Conservation (phyloP, 2,888 invertebrate species). For the Pyralis farinalis region DNA sequence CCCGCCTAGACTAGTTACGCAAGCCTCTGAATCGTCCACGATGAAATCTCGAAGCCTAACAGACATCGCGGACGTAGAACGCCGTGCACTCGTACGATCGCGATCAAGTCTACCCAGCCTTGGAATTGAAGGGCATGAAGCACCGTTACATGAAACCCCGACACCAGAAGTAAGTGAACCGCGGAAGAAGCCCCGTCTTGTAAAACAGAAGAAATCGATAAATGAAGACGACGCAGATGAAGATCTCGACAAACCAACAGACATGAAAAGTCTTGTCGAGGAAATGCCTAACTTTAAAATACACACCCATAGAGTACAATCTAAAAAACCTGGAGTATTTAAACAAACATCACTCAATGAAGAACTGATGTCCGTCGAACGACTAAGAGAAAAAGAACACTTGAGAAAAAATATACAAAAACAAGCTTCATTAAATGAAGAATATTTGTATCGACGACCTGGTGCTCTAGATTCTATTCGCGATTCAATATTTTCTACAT, state of each 20-base stretch:
- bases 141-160: conserved; percentile 41
- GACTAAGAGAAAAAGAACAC: conserved; percentile 90
- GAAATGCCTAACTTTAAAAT: conserved; percentile 85
- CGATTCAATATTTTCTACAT: conserved; percentile 87
- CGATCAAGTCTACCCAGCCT: conserved; percentile 88
- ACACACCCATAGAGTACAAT: conserved; percentile 62
- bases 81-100: conserved; percentile 86
- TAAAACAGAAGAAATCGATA: conserved; percentile 93
- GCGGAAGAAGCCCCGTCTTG: conserved; percentile 85
- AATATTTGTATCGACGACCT: conserved; percentile 86
- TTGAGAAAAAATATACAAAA: conserved; percentile 92
- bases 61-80: conserved; percentile 89
- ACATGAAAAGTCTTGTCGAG: conserved; percentile 84
- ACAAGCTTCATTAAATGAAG: conserved; percentile 93
- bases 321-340: conserved; percentile 82
- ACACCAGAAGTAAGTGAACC: conserved; percentile 70
- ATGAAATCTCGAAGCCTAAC: conserved; percentile 92
- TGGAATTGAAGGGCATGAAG: conserved; percentile 61
- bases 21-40: conserved; percentile 80
- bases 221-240: conserved; percentile 87
- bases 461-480: conserved; percentile 85
- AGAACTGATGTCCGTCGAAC: conserved; percentile 93
- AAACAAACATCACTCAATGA: conserved; percentile 95
- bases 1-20: conserved; percentile 65
- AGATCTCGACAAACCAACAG: conserved; percentile 84